Percentiles rank a stretch among this genome's conserved stretches.
These are phyloP conservation scores for Stenichneumon culpator DNA, from an alignment of 2,888 invertebrate genomes.

Conservation along the genomic window DNA sequence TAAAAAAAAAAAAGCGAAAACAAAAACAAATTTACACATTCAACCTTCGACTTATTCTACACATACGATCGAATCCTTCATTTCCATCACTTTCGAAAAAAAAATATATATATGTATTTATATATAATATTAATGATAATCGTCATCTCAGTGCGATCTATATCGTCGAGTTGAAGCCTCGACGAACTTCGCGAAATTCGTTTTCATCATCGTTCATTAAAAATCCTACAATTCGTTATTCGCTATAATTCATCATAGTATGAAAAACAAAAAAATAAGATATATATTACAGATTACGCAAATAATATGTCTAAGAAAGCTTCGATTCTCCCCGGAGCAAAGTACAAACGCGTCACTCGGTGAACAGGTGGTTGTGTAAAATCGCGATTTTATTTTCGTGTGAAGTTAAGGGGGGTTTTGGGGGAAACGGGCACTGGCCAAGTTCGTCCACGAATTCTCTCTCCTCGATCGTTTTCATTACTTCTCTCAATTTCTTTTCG, in stretches of 20 bases:
- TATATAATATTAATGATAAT: slow-evolving; percentile 17
- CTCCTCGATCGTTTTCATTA: slow-evolving; percentile 30
- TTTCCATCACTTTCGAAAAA: slow-evolving; percentile 5
- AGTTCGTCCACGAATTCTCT: slow-evolving; percentile 46
- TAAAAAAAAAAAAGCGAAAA: slow-evolving; percentile 1
- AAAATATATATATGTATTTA: not conserved
- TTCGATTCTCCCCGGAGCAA: slow-evolving; percentile 71
- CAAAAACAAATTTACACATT: slow-evolving; percentile 19
- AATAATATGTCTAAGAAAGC: slow-evolving; percentile 66
- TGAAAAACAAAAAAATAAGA: slow-evolving; percentile 1
- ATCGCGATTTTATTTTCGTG: slow-evolving; percentile 10
- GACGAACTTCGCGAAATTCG: slow-evolving; percentile 22
- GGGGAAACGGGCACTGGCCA: slow-evolving; percentile 72
- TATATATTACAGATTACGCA: slow-evolving; percentile 69
- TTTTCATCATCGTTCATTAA: slow-evolving; percentile 17
- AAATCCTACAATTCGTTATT: slow-evolving; percentile 37
- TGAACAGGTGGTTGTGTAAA: slow-evolving; percentile 64
- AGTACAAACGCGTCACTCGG: slow-evolving; percentile 74
- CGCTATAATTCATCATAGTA: slow-evolving; percentile 24
- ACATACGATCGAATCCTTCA: slow-evolving; percentile 3
- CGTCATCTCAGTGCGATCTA: slow-evolving; percentile 4
- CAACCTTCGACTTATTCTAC: slow-evolving; percentile 19
- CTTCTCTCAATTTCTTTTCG: not conserved
- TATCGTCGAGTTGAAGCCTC: slow-evolving; percentile 31
- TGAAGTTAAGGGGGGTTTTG: not conserved